Evolutionary conservation across 2,888 invertebrate genomes (phyloP).

Genomic region (Pasiphila rectangulata): DNA sequence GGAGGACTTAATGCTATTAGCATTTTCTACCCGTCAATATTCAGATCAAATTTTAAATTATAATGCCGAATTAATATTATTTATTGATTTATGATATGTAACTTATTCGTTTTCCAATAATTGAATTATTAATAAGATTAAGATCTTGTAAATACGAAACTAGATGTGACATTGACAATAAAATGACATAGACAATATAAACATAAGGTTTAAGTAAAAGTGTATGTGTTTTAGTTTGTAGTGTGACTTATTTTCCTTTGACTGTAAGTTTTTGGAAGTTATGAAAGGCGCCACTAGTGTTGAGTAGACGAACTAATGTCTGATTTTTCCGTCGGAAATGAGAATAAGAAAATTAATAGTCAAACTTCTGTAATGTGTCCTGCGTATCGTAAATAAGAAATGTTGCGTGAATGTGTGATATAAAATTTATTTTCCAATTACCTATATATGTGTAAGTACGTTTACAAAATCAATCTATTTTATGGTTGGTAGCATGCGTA

Average conservation of each 20-base stretch:
- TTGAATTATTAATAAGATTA: constrained; percentile 13
- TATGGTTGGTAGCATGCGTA: no score
- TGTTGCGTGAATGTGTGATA: background rate
- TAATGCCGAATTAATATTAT: no score
- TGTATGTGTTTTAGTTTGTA: constrained; percentile 11
- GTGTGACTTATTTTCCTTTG: background rate
- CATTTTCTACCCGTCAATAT: no score
- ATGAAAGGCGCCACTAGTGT: constrained; percentile 39
- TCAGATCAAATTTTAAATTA: no score
- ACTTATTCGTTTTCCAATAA: no score
- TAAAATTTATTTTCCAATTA: constrained; percentile 5
- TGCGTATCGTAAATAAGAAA: background rate
- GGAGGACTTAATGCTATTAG: no score
- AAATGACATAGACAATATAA: constrained; percentile 30
- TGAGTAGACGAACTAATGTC: constrained; percentile 30
- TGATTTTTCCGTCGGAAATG: background rate
- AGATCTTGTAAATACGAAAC: constrained; percentile 41
- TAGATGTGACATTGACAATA: constrained; percentile 74
- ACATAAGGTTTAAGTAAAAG: constrained; percentile 17
- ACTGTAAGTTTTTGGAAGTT: background rate
- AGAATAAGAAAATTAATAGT: constrained; percentile 10
- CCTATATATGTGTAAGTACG: no score
- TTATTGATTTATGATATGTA: no score
- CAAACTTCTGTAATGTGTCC: constrained; percentile 1
- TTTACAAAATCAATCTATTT: no score